Evolutionary conservation across 1,140 invertebrate species (phyloP), one percentile per base, ranked within the genome.

Genomic region (Aricia agestis): DNA sequence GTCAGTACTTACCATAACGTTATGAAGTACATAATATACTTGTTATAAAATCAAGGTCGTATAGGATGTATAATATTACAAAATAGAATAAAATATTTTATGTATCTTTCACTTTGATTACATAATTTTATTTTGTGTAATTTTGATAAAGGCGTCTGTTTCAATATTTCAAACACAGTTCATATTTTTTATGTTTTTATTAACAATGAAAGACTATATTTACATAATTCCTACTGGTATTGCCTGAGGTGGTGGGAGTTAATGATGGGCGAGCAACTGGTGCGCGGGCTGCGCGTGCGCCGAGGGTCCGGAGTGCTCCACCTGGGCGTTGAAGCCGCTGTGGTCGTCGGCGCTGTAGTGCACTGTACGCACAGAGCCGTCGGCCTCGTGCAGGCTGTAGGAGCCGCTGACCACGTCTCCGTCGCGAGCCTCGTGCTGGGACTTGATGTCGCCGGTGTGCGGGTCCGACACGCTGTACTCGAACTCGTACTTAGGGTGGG

Each of bases 361-460:
- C 4, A 92, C 90, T 52, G 85, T 86, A 45, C 84, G 81, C 66
- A 84, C 76, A 58, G 83, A 80, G 63, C 89, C 92, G 31, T 89
- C 86, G 36, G 93, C 86, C 76, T 93, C 89, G 52, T 92, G 78
- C 32, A 93, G 79, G 17, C 84, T 86, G 81, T 93, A 93, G 31
- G 84, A 83, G 18, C 92, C 92, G 41, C 86, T 86, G n/a, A 93
- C 90, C 1, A 82, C 79, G 77, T 83, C 92, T 77, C 82, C 80
- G 81, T 92, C 74, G 32, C 85, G 81, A 36, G 72, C 74, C 73
- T 88, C 84, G 65, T 85, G 82, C 63, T 88, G 84, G 67, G 76
- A 83, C 77, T 86, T 88, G 76, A 82, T 76, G 79, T 88, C 83
- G 7, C 82, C 82, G 25, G 84, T 86, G 73, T 88, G 81, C 0